These are phyloP conservation scores for Eidolon helvum DNA, from an alignment of 2,113 vertebrate species.

Conservation along the genomic window DNA sequence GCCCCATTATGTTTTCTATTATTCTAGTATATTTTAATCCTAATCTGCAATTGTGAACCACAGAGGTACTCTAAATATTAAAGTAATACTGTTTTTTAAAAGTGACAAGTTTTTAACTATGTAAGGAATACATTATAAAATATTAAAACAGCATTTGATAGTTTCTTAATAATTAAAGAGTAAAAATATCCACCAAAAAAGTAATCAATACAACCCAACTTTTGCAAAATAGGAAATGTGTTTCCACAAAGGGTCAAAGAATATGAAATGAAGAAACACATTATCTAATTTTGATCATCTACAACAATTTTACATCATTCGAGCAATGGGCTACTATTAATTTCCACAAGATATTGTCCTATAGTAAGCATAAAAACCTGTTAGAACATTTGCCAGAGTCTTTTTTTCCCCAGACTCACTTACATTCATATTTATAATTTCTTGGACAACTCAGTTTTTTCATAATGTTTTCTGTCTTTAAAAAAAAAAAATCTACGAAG, in stretches of 20 bases:
- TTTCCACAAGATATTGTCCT: neutral
- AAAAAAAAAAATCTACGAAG: slow-evolving; percentile 1
- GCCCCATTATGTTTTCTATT: neutral
- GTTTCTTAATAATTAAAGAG: neutral
- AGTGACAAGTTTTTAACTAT: neutral
- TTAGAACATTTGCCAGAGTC: neutral
- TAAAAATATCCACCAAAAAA: neutral
- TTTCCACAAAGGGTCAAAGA: slow-evolving; percentile 6
- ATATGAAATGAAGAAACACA: neutral
- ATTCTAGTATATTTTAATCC: neutral
- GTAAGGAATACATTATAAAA: slow-evolving; percentile 19
- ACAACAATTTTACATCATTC: neutral
- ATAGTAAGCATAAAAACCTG: neutral
- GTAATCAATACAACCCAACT: neutral
- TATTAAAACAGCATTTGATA: neutral
- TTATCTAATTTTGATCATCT: neutral
- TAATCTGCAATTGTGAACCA: neutral
- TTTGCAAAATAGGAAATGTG: neutral
- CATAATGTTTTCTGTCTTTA: neutral
- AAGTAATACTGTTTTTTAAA: neutral
- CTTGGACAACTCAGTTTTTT: neutral
- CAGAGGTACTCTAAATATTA: neutral
- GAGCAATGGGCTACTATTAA: neutral
- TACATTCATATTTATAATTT: slow-evolving; percentile 9
- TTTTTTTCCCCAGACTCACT: neutral